Evolutionary conservation across 2,113 vertebrate species (phyloP).

Genomic region (Myrmophylax atrothorax): DNA sequence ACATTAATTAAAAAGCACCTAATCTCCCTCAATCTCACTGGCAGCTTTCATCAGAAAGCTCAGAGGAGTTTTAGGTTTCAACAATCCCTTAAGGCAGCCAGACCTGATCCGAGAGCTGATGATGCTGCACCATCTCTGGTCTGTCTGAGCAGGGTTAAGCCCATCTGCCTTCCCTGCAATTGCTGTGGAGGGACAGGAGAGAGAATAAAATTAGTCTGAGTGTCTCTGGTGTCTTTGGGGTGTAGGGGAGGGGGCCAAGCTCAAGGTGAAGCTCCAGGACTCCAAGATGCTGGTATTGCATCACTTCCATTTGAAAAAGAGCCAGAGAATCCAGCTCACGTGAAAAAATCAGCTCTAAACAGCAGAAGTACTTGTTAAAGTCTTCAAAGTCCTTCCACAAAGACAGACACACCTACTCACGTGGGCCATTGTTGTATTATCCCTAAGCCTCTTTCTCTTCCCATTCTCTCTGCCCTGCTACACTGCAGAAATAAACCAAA

Average conservation of each 20-base stretch:
- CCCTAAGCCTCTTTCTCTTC: background rate
- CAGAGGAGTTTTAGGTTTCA: background rate
- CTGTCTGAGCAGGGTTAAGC: background rate
- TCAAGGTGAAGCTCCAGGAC: background rate
- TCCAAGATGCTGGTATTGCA: background rate
- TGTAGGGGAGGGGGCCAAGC: background rate
- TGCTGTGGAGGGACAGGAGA: background rate
- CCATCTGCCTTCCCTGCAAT: background rate
- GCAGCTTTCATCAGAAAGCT: background rate
- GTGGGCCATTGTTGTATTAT: background rate
- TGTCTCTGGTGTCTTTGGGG: background rate
- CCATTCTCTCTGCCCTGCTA: background rate
- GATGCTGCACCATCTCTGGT: background rate
- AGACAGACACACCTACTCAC: background rate
- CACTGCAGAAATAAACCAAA: background rate
- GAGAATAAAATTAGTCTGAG: background rate
- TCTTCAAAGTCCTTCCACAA: background rate
- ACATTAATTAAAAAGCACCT: background rate
- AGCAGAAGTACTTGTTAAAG: background rate
- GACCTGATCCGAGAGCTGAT: background rate
- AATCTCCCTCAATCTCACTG: background rate
- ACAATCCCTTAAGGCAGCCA: background rate
- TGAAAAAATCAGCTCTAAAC: background rate
- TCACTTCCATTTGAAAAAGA: background rate
- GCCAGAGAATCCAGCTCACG: background rate